Conservation (phyloP, 2,113 vertebrate genomes). For the Haemorhous mexicanus region DNA sequence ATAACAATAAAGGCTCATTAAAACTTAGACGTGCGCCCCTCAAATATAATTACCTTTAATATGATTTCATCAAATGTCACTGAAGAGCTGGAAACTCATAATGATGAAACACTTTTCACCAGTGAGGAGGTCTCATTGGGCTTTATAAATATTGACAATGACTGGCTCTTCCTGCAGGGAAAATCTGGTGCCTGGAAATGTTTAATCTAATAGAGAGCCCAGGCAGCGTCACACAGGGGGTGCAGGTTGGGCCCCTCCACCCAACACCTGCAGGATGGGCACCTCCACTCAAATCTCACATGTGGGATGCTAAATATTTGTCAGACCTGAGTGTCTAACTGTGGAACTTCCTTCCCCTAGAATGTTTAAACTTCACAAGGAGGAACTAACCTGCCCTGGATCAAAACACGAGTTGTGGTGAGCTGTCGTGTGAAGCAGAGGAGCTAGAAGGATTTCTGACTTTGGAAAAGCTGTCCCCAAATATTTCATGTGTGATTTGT, state of each 20-base stretch:
- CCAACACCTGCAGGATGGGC: not conserved
- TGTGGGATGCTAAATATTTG: fast-evolving
- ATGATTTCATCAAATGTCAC: constrained; percentile 56
- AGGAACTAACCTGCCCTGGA: not conserved
- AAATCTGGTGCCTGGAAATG: not conserved
- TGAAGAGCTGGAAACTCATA: constrained; percentile 8
- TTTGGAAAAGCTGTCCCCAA: not conserved
- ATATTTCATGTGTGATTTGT: not conserved
- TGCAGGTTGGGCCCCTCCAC: fast-evolving
- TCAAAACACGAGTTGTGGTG: not conserved
- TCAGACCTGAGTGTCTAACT: not conserved
- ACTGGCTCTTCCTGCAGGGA: constrained; percentile 43
- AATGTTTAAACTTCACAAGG: not conserved
- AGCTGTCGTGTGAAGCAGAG: not conserved
- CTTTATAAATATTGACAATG: constrained; percentile 43
- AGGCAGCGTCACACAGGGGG: fast-evolving
- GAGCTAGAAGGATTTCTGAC: not conserved
- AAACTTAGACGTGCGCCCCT: not conserved
- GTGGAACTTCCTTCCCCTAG: too few species aligned
- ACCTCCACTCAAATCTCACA: not conserved
- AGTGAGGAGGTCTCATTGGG: not conserved
- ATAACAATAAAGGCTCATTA: constrained; percentile 39
- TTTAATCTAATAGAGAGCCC: not conserved
- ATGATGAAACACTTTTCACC: not conserved
- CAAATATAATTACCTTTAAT: constrained; percentile 38